Evolutionary conservation across 2,113 vertebrate genomes (phyloP), one percentile per base, ranked within the genome.

Genomic region (Aldabrachelys gigantea): DNA sequence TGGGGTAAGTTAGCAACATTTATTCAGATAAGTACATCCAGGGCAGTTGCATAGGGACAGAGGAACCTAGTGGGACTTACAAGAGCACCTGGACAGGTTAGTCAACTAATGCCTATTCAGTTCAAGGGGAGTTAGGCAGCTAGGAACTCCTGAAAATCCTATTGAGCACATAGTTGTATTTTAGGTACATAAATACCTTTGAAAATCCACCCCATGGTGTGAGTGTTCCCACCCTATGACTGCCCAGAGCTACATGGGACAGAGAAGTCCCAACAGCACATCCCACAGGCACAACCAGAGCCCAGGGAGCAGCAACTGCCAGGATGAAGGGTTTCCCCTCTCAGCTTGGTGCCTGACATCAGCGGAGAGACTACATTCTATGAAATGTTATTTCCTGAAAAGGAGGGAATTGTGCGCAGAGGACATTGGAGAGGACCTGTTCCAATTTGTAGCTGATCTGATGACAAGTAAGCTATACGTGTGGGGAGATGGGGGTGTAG

Each of bases 281-380:
- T 52, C 52, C 75, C 16, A 54, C 2, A 29, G 22, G 5, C 21
- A 85, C 6, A 83, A 10, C 5, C 12, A 79, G 54, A 11, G 49
- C 44, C 80, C 62, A 2, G 38, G 5, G 21, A 4, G 8, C 81
- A 79, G 83, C 1, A 83, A 8, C 57, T 29, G 57, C 53, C 92
- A 29, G 5, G 31, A 8, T 87, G 49, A 72, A 72, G n/a, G 65
- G 9, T 72, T 72, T 72, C 65, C 3, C 27, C 1, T 41, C n/a
- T 85, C 1, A 2, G 4, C 3, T 27, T 65, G 12, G 1, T 17
- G 2, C 14, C 4, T 57, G 35, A 35, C 38, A 24, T 7, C 69
- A 85, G 29, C 5, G 22, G 19, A 38, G 19, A 65, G 19, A n/a
- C n/a, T 38, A 38, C n/a, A 49, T 81, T 47, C 1, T 27, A 3